A percentile compares a stretch with the other conserved stretches of the same genome.
Conservation (phyloP, 2,888 invertebrate species). For the Nebria salina region DNA sequence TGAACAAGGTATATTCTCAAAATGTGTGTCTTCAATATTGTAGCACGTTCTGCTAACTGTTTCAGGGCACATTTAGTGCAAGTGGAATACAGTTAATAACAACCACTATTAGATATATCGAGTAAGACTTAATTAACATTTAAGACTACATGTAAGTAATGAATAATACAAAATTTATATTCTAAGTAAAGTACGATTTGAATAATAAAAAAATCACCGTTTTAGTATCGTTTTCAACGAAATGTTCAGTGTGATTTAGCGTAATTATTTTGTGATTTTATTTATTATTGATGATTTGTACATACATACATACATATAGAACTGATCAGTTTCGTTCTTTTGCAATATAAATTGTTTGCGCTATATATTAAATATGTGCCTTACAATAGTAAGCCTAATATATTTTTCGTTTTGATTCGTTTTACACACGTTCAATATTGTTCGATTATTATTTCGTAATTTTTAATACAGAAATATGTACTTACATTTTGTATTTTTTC, state of each 20-base stretch:
- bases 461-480: constrained; percentile 14
- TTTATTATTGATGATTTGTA: constrained; percentile 30
- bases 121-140: background rate
- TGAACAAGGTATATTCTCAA: constrained; percentile 31
- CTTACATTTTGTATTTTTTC: background rate
- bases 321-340: constrained; percentile 28
- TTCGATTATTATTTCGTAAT: constrained; percentile 13
- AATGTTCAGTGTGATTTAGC: constrained; percentile 38
- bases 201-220: constrained; percentile 3
- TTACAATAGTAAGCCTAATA: constrained; percentile 45
- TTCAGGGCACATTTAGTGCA: too few species aligned
- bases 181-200: background rate
- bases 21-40: constrained; percentile 37
- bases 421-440: background rate
- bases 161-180: background rate
- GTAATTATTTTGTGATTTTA: constrained; percentile 37
- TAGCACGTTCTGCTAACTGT: background rate
- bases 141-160: background rate
- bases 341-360: constrained; percentile 25
- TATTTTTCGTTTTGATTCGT: constrained; percentile 17
- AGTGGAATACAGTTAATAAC: background rate
- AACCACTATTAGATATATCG: background rate
- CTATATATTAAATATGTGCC: constrained; percentile 42
- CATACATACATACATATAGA: constrained; percentile 12
- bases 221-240: constrained; percentile 3